phyloP scores from a whole-genome alignment of 1,140 invertebrate genomes.

The Heliconius eleuchia region DNA sequence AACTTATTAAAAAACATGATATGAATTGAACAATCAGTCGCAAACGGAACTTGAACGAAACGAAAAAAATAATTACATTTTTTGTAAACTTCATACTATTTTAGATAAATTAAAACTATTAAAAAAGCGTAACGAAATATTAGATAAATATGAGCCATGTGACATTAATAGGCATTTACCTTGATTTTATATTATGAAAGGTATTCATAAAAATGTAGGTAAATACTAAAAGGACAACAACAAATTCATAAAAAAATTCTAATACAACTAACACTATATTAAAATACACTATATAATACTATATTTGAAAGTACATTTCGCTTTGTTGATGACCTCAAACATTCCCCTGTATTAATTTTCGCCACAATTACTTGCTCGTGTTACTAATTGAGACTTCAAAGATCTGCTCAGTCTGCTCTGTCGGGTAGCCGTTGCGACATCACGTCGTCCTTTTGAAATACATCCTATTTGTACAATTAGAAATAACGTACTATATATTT shows the following conservation, averaged over 20 bases:
- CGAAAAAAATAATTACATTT: background rate
- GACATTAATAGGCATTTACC: too few relatives aligned
- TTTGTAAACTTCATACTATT: background rate
- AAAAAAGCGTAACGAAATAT: too few relatives aligned
- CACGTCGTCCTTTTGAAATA: slow-evolving; percentile 47
- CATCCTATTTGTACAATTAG: slow-evolving; percentile 30
- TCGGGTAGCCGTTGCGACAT: slow-evolving; percentile 44
- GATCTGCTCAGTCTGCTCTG: slow-evolving; percentile 46
- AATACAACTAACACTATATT: background rate
- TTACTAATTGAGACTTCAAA: slow-evolving; percentile 79
- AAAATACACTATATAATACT: background rate
- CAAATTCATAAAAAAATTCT: background rate
- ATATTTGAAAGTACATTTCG: background rate
- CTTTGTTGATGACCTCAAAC: slow-evolving; percentile 38
- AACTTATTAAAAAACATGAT: background rate
- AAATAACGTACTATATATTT: slow-evolving; percentile 18
- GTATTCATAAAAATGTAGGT: too few relatives aligned
- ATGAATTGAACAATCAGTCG: background rate
- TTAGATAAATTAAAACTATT: too few relatives aligned
- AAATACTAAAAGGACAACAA: background rate
- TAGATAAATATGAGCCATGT: too few relatives aligned
- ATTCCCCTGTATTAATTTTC: slow-evolving; percentile 60
- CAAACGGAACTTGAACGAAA: background rate
- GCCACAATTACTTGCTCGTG: slow-evolving; percentile 74
- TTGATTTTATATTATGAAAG: too few relatives aligned